Conservation (phyloP, 1,140 invertebrate species). For the Stegodyphus mimosarum region DNA sequence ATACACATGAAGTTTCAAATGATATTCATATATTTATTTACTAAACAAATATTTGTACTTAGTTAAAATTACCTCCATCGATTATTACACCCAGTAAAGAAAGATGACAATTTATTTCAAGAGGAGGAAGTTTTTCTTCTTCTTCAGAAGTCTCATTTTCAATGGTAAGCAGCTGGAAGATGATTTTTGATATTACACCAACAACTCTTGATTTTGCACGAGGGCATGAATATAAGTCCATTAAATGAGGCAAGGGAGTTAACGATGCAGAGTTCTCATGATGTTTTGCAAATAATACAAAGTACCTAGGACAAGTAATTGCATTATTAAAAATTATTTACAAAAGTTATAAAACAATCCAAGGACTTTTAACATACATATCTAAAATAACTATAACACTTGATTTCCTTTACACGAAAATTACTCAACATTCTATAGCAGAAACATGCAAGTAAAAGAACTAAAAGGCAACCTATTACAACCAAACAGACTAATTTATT, state of each 20-base stretch:
- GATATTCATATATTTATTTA: no score
- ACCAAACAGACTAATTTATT: no score
- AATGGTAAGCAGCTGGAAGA: slow-evolving; percentile 81
- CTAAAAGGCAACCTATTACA: no score
- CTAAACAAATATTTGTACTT: no score
- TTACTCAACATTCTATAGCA: no score
- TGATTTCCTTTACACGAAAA: no score
- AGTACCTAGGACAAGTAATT: slow-evolving; percentile 72
- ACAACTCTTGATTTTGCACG: slow-evolving; percentile 77
- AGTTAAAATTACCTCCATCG: slow-evolving; percentile 10
- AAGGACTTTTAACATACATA: no score
- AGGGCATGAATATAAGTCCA: slow-evolving; percentile 76
- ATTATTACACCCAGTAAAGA: not conserved
- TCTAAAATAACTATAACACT: no score
- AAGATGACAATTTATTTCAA: slow-evolving; percentile 31
- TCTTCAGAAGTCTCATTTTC: slow-evolving; percentile 67
- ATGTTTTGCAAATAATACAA: slow-evolving; percentile 77
- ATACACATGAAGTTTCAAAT: no score
- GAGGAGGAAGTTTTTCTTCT: slow-evolving; percentile 69
- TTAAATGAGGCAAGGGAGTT: slow-evolving; percentile 75
- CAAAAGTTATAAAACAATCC: no score
- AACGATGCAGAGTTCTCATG: slow-evolving; percentile 68
- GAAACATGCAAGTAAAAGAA: no score
- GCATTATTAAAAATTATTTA: no score
- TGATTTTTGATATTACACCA: slow-evolving; percentile 79